Percentiles rank a stretch among this genome's conserved stretches.
Evolutionary conservation across 2,113 vertebrate species (phyloP).

Genomic region (Epinephelus fuscoguttatus): DNA sequence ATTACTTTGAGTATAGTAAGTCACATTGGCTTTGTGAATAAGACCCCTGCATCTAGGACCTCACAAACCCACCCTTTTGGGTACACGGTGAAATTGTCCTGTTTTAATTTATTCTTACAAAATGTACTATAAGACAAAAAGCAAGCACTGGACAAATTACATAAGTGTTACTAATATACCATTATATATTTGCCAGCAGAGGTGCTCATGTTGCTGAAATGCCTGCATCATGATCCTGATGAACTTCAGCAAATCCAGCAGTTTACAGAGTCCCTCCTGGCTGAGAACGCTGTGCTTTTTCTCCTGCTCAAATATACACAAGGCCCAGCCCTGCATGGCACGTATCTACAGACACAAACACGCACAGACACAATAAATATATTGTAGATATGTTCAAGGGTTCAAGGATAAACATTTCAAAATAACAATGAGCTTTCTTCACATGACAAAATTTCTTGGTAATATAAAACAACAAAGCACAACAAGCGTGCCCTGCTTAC

Average conservation of each 20-base stretch:
- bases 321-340: slow-evolving; percentile 69
- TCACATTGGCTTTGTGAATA: background rate
- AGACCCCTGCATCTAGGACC: background rate
- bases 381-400: background rate
- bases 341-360: slow-evolving; percentile 53
- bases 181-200: slow-evolving; percentile 72
- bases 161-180: slow-evolving; percentile 46
- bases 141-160: background rate
- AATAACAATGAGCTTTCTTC: background rate
- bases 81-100: background rate
- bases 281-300: slow-evolving; percentile 81
- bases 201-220: slow-evolving; percentile 70
- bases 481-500: background rate
- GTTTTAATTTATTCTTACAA: background rate
- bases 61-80: background rate
- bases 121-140: background rate
- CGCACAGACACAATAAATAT: background rate
- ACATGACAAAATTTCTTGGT: background rate
- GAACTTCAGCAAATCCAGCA: slow-evolving; percentile 85
- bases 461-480: background rate
- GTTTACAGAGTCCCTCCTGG: slow-evolving; percentile 81
- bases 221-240: slow-evolving; percentile 76
- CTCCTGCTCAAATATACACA: slow-evolving; percentile 87
- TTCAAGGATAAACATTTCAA: background rate
- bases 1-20: background rate